Conservation (phyloP, 1,140 invertebrate species). For the Polypedilum pembai region DNA sequence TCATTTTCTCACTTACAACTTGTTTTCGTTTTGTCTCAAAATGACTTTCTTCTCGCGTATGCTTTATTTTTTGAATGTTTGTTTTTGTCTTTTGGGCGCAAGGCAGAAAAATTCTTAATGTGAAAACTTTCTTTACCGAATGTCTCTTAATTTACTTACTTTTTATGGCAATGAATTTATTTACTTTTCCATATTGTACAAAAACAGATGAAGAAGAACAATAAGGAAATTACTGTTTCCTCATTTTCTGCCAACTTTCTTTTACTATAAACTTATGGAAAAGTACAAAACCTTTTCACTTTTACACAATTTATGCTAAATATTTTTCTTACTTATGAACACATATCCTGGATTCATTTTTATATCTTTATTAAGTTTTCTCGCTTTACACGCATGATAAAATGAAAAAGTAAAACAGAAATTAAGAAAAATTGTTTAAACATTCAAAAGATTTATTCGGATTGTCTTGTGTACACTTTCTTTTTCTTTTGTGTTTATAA, state of each 20-base stretch:
- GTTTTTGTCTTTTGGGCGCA: not conserved
- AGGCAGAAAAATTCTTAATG: constrained; percentile 4
- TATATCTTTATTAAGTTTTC: not conserved
- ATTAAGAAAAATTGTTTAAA: too few relatives aligned
- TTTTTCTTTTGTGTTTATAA: too few relatives aligned
- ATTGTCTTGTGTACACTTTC: too few relatives aligned
- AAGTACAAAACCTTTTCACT: not conserved
- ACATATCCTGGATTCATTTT: constrained; percentile 12
- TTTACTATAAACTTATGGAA: not conserved
- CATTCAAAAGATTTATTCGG: too few relatives aligned
- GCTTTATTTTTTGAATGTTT: not conserved
- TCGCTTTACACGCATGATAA: not conserved
- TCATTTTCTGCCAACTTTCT: not conserved
- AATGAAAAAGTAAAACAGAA: not conserved
- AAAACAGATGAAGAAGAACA: not conserved
- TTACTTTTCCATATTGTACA: not conserved
- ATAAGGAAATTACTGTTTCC: not conserved
- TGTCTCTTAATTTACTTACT: constrained; percentile 13
- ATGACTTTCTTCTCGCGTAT: not conserved
- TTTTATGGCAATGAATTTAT: not conserved
- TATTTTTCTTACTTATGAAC: not conserved
- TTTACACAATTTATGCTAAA: not conserved
- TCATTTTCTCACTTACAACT: not conserved
- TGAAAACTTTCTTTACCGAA: constrained; percentile 1
- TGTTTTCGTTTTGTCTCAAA: not conserved